Percentiles rank a stretch among this genome's conserved stretches.
phyloP scores from a whole-genome alignment of 1,140 invertebrate genomes.

The Coboldia fuscipes region DNA sequence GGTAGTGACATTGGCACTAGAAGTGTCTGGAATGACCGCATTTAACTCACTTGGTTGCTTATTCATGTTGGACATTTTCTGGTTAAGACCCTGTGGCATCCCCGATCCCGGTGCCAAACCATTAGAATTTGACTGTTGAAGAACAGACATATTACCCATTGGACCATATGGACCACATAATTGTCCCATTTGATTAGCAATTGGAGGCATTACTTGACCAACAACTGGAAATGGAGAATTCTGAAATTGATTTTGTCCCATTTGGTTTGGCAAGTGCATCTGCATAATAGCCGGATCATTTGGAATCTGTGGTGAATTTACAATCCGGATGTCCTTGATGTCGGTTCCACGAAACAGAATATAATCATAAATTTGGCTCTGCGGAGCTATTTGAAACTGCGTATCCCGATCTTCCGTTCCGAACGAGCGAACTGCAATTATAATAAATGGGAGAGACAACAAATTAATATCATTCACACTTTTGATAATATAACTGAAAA shows the following conservation, averaged over 20 bases:
- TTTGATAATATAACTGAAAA: no score
- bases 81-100: no score
- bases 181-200: constrained; percentile 28
- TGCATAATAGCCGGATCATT: constrained; percentile 93
- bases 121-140: constrained; percentile 26
- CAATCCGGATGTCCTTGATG: constrained; percentile 95
- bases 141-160: constrained; percentile 20
- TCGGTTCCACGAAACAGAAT: constrained; percentile 95
- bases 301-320: constrained; percentile 54
- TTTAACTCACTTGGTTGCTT: constrained; percentile 61
- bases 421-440: constrained; percentile 91
- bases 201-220: constrained; percentile 18
- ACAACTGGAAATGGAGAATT: background rate
- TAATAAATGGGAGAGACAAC: no score
- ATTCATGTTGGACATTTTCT: constrained; percentile 22
- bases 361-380: constrained; percentile 96
- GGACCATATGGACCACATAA: constrained; percentile 15
- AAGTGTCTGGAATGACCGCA: constrained; percentile 24
- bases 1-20: constrained; percentile 16
- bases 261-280: constrained; percentile 45
- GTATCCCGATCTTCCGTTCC: constrained; percentile 94
- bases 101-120: constrained; percentile 36
- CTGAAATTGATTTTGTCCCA: constrained; percentile 16
- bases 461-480: no score
- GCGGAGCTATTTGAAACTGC: constrained; percentile 77